Conservation (phyloP, 2,888 invertebrate species). For the Tenthredo livida region DNA sequence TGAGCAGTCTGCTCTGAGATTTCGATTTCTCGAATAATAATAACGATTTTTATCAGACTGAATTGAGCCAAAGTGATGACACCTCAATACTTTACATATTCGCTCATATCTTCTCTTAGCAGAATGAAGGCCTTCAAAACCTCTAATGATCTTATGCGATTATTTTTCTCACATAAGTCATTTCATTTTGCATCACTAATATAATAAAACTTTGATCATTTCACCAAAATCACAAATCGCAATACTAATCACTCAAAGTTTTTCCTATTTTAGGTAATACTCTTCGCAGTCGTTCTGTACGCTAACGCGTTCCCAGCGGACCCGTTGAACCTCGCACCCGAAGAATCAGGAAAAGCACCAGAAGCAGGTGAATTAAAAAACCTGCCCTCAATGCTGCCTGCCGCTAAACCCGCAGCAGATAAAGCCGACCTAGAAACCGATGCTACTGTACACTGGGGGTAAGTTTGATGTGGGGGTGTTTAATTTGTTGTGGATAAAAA, state of each 20-base stretch:
- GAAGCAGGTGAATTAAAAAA: not conserved
- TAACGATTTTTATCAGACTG: not conserved
- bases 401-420: not conserved
- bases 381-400: too few relatives aligned
- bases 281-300: conserved; percentile 25
- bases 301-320: not conserved
- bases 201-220: not conserved
- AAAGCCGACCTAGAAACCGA: conserved; percentile 16
- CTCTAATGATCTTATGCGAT: too few relatives aligned
- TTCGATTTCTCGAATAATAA: not conserved
- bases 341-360: not conserved
- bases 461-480: not conserved
- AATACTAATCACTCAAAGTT: not conserved
- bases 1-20: not conserved
- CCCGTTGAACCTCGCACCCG: not conserved
- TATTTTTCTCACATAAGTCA: not conserved
- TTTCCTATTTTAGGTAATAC: conserved; percentile 18
- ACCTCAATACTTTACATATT: not conserved
- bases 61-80: not conserved
- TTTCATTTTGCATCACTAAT: not conserved
- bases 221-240: not conserved
- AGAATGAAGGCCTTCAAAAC: too few relatives aligned
- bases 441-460: conserved; percentile 14
- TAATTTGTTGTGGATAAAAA: not conserved
- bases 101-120: too few relatives aligned